These are phyloP conservation scores for Tenthredo livida DNA, from an alignment of 2,888 invertebrate species.

Conservation along the genomic window DNA sequence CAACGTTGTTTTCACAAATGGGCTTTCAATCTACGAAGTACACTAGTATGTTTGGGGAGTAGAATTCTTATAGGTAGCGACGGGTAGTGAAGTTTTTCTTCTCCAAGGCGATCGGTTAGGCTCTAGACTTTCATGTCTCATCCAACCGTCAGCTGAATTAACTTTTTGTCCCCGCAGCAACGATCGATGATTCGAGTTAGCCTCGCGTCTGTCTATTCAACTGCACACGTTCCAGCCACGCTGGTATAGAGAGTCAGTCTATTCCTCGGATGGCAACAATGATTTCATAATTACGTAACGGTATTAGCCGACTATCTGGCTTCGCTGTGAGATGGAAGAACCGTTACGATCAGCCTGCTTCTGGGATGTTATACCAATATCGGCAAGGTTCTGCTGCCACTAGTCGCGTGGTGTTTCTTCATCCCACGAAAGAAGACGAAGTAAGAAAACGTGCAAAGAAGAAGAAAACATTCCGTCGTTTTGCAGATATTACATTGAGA, in stretches of 20 bases:
- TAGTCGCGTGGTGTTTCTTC: neutral
- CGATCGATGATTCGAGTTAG: constrained; percentile 9
- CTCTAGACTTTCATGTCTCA: neutral
- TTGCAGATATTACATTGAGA: neutral
- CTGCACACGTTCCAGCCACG: constrained; percentile 29
- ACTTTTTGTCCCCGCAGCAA: neutral
- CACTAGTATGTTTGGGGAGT: neutral
- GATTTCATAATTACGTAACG: constrained; percentile 53
- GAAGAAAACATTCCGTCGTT: neutral
- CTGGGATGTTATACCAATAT: constrained; percentile 2
- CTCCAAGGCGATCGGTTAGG: neutral
- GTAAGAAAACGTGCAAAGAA: neutral
- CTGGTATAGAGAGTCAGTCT: neutral
- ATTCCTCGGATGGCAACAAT: constrained; percentile 22
- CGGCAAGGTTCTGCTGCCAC: neutral
- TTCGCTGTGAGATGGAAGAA: constrained; percentile 8
- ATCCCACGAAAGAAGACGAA: neutral
- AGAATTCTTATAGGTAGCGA: neutral
- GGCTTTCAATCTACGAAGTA: neutral
- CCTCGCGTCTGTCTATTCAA: constrained; percentile 1
- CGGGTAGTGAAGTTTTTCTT: neutral
- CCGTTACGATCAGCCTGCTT: constrained; percentile 35
- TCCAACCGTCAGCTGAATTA: neutral
- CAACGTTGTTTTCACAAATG: neutral
- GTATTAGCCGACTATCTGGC: constrained; percentile 41